Percentiles rank a stretch among this genome's conserved stretches.
phyloP scores from a whole-genome alignment of 1,140 invertebrate species.

The Zaprionus ghesquierei region DNA sequence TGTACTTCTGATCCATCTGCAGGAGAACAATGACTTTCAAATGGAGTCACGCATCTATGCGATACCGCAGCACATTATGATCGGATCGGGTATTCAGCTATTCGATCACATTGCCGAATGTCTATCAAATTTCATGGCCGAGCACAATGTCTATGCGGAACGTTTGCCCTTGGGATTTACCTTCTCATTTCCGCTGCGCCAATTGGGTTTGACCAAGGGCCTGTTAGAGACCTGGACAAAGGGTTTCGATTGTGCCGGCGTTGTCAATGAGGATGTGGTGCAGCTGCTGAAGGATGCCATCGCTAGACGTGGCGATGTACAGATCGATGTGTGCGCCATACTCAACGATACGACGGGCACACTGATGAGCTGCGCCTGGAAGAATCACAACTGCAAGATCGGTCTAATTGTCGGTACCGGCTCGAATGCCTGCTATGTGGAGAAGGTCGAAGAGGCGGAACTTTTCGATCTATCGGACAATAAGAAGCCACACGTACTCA shows the following conservation, averaged over 20 bases:
- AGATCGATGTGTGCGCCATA: conserved; percentile 98
- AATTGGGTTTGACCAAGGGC: conserved; percentile 96
- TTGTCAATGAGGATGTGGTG: conserved; percentile 96
- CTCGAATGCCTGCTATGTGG: conserved; percentile 98
- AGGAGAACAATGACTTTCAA: conserved; percentile 91
- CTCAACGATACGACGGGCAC: conserved; percentile 99
- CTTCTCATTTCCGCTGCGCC: conserved; percentile 98
- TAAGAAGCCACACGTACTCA: conserved; percentile 87
- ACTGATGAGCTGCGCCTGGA: conserved; percentile 99
- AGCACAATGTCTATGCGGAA: conserved; percentile 89
- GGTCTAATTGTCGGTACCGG: conserved; percentile 98
- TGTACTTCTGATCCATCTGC: conserved; percentile 95
- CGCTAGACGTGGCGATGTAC: conserved; percentile 91
- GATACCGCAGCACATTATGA: conserved; percentile 97
- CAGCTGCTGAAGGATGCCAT: conserved; percentile 94
- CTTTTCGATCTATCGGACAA: conserved; percentile 86
- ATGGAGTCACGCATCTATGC: conserved; percentile 99
- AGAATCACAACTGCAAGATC: conserved; percentile 95
- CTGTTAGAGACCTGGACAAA: conserved; percentile 97
- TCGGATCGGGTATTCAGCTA: conserved; percentile 92
- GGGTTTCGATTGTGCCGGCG: conserved; percentile 96
- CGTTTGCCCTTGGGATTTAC: conserved; percentile 98
- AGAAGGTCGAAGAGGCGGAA: conserved; percentile 90
- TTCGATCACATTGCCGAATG: conserved; percentile 99
- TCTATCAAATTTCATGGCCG: conserved; percentile 96